Conservation (phyloP, 2,888 invertebrate genomes). For the Eubasilissa splendida region DNA sequence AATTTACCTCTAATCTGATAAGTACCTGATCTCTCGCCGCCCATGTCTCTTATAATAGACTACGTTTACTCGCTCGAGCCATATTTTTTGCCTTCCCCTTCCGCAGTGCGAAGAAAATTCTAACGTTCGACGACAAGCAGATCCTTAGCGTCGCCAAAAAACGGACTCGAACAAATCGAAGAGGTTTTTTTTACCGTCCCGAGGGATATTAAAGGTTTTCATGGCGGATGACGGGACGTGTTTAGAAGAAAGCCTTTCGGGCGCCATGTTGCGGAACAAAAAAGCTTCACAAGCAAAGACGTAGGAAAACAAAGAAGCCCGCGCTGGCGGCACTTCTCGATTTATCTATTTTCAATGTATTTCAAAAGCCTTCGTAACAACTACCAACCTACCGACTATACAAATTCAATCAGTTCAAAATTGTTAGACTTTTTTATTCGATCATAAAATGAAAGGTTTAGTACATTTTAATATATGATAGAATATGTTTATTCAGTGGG, state of each 20-base stretch:
- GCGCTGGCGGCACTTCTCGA: too few species aligned
- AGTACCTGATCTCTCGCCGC: too few species aligned
- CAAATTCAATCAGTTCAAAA: too few species aligned
- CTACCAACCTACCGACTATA: neutral
- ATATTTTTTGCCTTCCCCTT: too few species aligned
- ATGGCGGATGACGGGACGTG: slow-evolving; percentile 18
- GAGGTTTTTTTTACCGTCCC: slow-evolving; percentile 24
- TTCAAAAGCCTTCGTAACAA: neutral
- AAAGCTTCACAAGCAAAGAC: neutral
- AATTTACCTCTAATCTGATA: too few species aligned
- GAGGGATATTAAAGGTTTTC: slow-evolving; percentile 27
- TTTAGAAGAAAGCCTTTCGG: slow-evolving; percentile 15
- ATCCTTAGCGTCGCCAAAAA: slow-evolving; percentile 19
- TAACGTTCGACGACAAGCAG: neutral
- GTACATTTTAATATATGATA: too few species aligned
- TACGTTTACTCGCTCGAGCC: too few species aligned
- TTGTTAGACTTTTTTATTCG: too few species aligned
- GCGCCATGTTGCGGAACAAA: slow-evolving; percentile 12
- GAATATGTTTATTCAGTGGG: too few species aligned
- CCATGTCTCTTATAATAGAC: too few species aligned
- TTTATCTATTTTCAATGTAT: neutral
- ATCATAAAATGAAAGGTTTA: too few species aligned
- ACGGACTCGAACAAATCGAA: slow-evolving; percentile 28
- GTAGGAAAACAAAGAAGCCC: neutral
- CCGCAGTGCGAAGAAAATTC: neutral